Evolutionary conservation across 2,888 invertebrate species (phyloP).

Genomic region (Myopa testacea): DNA sequence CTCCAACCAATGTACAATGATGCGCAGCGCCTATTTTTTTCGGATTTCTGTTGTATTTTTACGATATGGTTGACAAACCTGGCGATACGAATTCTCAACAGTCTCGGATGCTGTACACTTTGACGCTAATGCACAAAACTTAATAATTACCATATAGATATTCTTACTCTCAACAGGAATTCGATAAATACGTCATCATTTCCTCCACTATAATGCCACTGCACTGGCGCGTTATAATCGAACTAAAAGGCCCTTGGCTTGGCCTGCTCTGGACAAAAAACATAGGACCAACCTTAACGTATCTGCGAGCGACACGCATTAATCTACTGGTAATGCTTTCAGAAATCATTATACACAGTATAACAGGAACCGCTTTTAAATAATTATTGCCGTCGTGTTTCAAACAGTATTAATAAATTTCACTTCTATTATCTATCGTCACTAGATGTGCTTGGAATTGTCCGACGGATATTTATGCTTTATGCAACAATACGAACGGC

Average conservation of each 20-base stretch:
- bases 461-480: conserved; percentile 54
- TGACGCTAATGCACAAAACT: conserved; percentile 52
- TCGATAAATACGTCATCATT: conserved; percentile 45
- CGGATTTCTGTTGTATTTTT: conserved; percentile 41
- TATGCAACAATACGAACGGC: conserved; percentile 52
- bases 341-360: conserved; percentile 53
- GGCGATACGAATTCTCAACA: conserved; percentile 46
- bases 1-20: conserved; percentile 51
- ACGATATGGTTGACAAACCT: conserved; percentile 50
- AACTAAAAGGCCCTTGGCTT: conserved; percentile 54
- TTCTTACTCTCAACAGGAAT: conserved; percentile 50
- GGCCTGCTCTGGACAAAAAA: conserved; percentile 51
- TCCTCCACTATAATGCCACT: too few relatives aligned
- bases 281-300: conserved; percentile 17
- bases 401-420: background rate
- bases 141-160: too few relatives aligned
- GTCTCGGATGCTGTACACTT: conserved; percentile 53
- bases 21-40: conserved; percentile 47
- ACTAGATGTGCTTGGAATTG: conserved; percentile 53
- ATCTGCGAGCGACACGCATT: conserved; percentile 47
- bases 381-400: conserved; percentile 41
- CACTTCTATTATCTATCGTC: background rate
- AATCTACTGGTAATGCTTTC: conserved; percentile 56
- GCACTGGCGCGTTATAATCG: conserved; percentile 35
- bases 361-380: conserved; percentile 52